phyloP scores from a whole-genome alignment of 1,140 invertebrate species.

The Papilio polyxenes region DNA sequence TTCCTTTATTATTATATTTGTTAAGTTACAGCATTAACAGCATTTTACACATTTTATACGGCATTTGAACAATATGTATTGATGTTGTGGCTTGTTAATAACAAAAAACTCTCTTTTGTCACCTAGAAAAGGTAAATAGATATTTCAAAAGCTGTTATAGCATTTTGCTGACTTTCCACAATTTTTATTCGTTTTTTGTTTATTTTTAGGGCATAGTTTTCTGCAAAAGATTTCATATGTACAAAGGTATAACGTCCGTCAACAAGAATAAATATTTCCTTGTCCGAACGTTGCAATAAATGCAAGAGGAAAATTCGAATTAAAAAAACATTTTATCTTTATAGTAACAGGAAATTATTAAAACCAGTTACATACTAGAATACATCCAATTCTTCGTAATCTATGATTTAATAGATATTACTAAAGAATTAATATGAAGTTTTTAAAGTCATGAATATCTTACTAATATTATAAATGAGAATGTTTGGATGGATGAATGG shows the following conservation, averaged over 20 bases:
- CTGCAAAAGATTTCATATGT: too few relatives aligned
- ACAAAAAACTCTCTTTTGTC: not conserved
- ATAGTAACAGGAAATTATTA: not conserved
- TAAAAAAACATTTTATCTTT: not conserved
- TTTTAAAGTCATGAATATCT: not conserved
- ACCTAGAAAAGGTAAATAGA: not conserved
- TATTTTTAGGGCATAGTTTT: too few relatives aligned
- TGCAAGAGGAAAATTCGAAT: not conserved
- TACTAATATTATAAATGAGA: too few relatives aligned
- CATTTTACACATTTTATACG: conserved; percentile 2
- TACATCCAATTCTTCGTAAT: not conserved
- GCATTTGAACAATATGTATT: not conserved
- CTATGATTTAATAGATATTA: not conserved
- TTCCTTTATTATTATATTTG: not conserved
- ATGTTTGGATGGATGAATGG: too few relatives aligned
- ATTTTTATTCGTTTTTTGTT: not conserved
- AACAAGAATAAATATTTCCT: too few relatives aligned
- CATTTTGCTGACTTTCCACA: not conserved
- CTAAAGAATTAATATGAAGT: not conserved
- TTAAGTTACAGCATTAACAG: not conserved
- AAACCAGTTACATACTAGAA: not conserved
- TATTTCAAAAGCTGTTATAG: too few relatives aligned
- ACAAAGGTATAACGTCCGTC: too few relatives aligned
- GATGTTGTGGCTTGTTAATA: not conserved
- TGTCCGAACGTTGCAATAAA: not conserved